Conservation (phyloP, 2,888 invertebrate species). For the Callimorpha dominula region DNA sequence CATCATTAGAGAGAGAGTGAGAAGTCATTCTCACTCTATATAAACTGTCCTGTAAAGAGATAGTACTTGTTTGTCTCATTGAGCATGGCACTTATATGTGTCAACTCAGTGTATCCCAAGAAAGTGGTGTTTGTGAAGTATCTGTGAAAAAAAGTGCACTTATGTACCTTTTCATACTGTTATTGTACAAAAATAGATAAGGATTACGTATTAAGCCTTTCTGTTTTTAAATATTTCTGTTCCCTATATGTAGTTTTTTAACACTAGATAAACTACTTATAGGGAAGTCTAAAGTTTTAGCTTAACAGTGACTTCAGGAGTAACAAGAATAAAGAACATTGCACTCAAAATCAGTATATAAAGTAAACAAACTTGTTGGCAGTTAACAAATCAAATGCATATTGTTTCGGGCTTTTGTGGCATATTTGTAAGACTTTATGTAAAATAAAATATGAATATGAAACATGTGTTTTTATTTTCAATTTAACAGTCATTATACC, state of each 20-base stretch:
- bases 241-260: too few relatives aligned
- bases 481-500: not conserved
- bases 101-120: too few relatives aligned
- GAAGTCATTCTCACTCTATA: not conserved
- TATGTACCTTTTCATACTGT: too few relatives aligned
- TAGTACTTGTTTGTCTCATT: too few relatives aligned
- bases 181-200: too few relatives aligned
- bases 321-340: not conserved
- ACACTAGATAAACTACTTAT: not conserved
- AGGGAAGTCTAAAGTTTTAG: not conserved
- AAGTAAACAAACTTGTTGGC: not conserved
- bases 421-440: conserved; percentile 32
- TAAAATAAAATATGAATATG: conserved; percentile 36
- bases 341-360: not conserved
- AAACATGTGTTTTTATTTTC: conserved; percentile 16
- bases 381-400: not conserved
- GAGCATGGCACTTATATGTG: too few relatives aligned
- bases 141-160: too few relatives aligned
- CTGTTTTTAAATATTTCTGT: too few relatives aligned
- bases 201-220: too few relatives aligned
- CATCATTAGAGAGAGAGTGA: not conserved
- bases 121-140: too few relatives aligned
- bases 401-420: conserved; percentile 29
- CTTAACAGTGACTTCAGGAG: not conserved
- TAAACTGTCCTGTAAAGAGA: too few relatives aligned